Percentiles rank a stretch among this genome's conserved stretches.
Evolutionary conservation across 2,888 invertebrate genomes (phyloP).

Genomic region (Mythimna vitellina): DNA sequence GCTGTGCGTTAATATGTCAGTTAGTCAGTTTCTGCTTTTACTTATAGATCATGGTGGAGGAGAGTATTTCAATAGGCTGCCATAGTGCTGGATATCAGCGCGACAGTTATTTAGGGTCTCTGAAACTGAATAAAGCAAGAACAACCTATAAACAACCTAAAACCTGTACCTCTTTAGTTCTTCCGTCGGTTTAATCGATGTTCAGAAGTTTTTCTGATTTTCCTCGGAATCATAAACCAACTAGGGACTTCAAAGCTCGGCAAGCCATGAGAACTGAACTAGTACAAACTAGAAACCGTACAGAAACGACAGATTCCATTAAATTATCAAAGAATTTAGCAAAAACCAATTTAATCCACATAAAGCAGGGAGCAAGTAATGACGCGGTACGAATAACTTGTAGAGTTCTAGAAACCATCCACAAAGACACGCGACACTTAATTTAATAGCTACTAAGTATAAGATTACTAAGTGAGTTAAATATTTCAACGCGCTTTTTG

Average conservation of each 20-base stretch:
- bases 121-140: too few species aligned
- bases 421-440: constrained; percentile 62
- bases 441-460: constrained; percentile 63
- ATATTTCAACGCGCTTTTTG: constrained; percentile 62
- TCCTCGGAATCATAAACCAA: constrained; percentile 14
- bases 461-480: constrained; percentile 60
- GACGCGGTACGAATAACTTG: constrained; percentile 44
- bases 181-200: neutral
- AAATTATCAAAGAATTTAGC: constrained; percentile 56
- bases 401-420: constrained; percentile 61
- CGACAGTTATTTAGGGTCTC: too few species aligned
- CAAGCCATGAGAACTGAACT: constrained; percentile 33
- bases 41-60: too few species aligned
- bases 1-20: too few species aligned
- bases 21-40: too few species aligned
- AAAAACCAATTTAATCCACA: constrained; percentile 56
- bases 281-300: constrained; percentile 46
- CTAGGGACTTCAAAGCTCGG: constrained; percentile 14
- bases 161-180: too few species aligned
- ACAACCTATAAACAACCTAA: too few species aligned
- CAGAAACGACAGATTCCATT: constrained; percentile 45
- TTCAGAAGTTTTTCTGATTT: constrained; percentile 3
- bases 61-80: too few species aligned
- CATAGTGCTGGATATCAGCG: too few species aligned
- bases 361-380: constrained; percentile 26